Evolutionary conservation across 2,113 vertebrate genomes (phyloP).

Genomic region (Oncorhynchus nerka): DNA sequence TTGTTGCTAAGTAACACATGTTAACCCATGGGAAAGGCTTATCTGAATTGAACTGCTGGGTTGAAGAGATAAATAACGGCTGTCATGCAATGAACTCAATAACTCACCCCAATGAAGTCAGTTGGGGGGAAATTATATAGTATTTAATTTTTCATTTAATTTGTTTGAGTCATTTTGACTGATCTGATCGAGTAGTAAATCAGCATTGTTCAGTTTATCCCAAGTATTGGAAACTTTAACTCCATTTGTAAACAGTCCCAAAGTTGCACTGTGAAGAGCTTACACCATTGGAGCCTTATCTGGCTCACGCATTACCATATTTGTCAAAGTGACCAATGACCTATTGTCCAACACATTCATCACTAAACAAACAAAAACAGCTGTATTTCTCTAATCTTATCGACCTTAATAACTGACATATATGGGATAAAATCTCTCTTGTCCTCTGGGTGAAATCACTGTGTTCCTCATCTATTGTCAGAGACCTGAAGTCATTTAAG

Average conservation of each 20-base stretch:
- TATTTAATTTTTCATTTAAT: too few relatives aligned
- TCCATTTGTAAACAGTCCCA: too few relatives aligned
- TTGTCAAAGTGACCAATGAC: conserved; percentile 30
- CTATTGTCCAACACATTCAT: conserved; percentile 15
- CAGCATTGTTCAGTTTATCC: too few relatives aligned
- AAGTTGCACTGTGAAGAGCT: too few relatives aligned
- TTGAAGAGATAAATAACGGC: background rate
- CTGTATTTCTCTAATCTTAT: conserved; percentile 1
- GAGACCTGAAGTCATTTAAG: background rate
- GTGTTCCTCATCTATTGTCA: background rate
- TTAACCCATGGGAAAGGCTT: background rate
- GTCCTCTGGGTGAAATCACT: background rate
- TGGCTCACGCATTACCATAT: conserved; percentile 49
- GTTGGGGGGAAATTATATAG: too few relatives aligned
- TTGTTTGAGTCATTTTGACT: too few relatives aligned
- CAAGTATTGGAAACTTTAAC: too few relatives aligned
- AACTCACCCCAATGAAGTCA: too few relatives aligned
- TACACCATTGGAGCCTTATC: conserved; percentile 42
- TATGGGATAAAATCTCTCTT: background rate
- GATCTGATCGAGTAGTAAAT: too few relatives aligned
- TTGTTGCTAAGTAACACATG: background rate
- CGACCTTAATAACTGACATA: background rate
- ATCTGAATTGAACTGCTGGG: background rate
- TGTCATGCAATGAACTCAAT: background rate
- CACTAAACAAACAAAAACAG: conserved; percentile 8